phyloP scores from a whole-genome alignment of 2,888 invertebrate genomes.

The Agriopis aurantiaria region DNA sequence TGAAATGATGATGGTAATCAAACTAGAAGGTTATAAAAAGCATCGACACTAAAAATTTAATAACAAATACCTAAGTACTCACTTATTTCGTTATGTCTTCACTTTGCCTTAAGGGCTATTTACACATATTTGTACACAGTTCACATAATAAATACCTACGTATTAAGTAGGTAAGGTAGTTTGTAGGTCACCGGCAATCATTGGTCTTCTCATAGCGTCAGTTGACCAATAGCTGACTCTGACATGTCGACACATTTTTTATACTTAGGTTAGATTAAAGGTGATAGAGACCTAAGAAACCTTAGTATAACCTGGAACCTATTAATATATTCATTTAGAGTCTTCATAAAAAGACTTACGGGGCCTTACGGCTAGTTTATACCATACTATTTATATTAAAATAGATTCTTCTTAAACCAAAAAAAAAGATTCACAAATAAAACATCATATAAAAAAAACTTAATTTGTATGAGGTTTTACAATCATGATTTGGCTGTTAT shows the following conservation, averaged over 20 bases:
- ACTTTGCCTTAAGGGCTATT: slow-evolving; percentile 6
- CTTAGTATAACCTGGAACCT: not conserved
- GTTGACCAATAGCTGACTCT: slow-evolving; percentile 4
- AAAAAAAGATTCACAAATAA: too few species aligned
- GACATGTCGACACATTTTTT: not conserved
- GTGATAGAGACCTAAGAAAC: not conserved
- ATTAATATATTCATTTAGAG: not conserved
- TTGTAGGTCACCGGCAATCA: slow-evolving; percentile 13
- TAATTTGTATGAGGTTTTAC: too few species aligned
- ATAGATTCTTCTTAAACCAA: too few species aligned
- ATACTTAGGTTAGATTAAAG: not conserved
- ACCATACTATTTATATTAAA: too few species aligned
- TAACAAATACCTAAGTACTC: too few species aligned
- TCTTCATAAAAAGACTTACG: too few species aligned
- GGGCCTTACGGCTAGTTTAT: too few species aligned
- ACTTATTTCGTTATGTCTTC: not conserved
- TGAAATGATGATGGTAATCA: too few species aligned
- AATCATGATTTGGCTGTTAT: too few species aligned
- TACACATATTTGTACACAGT: slow-evolving; percentile 8
- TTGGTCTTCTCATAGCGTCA: slow-evolving; percentile 8
- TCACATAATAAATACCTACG: not conserved
- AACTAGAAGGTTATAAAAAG: too few species aligned
- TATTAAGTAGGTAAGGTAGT: not conserved
- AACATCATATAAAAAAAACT: too few species aligned
- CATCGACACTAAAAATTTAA: not conserved